Percentiles rank a stretch among this genome's conserved stretches.
Conservation (phyloP, 2,113 vertebrate genomes). For the Heterochromis multidens region DNA sequence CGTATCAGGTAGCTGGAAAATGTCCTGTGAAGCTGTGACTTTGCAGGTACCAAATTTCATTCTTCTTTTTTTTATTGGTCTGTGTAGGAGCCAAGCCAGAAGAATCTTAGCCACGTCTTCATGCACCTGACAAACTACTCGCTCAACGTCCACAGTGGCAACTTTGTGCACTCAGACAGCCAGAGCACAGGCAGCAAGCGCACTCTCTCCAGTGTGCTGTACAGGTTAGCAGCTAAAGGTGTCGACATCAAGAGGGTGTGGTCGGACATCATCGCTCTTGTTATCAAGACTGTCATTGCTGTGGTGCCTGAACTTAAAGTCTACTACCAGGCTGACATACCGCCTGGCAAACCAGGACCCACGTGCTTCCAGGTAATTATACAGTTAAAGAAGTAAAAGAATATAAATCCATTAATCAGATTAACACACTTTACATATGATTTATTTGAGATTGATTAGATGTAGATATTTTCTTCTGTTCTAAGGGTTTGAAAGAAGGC, state of each 20-base stretch:
- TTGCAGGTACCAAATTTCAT: background rate
- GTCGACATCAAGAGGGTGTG: constrained; percentile 93
- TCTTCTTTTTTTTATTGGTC: background rate
- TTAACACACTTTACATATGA: background rate
- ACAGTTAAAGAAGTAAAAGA: background rate
- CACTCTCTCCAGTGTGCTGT: constrained; percentile 92
- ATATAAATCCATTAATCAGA: background rate
- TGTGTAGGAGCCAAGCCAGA: constrained; percentile 82
- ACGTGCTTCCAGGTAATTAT: constrained; percentile 92
- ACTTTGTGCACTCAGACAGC: constrained; percentile 92
- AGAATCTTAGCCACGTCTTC: constrained; percentile 92
- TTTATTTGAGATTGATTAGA: background rate
- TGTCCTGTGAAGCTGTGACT: background rate
- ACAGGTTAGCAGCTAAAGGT: constrained; percentile 85
- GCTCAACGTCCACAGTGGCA: constrained; percentile 90
- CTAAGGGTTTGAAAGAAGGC: too few relatives aligned
- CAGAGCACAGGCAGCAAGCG: constrained; percentile 93
- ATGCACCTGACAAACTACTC: constrained; percentile 99
- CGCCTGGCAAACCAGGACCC: constrained; percentile 90
- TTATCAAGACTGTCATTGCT: constrained; percentile 94
- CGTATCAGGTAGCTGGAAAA: constrained; percentile 80
- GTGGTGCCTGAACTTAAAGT: constrained; percentile 94
- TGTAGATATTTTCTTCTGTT: background rate
- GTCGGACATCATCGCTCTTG: constrained; percentile 95
- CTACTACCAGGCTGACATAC: constrained; percentile 92